phyloP scores from a whole-genome alignment of 2,797 vertebrate genomes.

The Orientallactaga sibirica region DNA sequence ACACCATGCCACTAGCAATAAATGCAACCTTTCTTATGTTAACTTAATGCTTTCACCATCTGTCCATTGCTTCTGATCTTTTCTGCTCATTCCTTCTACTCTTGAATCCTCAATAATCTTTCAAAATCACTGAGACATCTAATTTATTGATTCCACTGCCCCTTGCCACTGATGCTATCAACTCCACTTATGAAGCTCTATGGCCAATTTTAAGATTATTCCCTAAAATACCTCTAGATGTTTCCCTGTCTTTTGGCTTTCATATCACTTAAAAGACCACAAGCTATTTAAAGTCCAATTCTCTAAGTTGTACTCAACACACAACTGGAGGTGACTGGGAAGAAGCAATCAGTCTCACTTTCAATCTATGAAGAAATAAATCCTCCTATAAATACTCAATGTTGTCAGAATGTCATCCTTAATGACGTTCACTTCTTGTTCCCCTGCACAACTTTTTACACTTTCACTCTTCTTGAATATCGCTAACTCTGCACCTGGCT shows the following conservation, averaged over 20 bases:
- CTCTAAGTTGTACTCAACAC: neutral
- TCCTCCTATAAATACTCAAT: neutral
- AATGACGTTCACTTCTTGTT: neutral
- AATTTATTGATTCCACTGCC: neutral
- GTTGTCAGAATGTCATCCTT: neutral
- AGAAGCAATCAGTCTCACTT: conserved; percentile 32
- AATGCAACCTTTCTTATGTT: neutral
- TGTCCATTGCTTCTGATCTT: neutral
- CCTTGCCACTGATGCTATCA: neutral
- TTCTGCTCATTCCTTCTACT: neutral
- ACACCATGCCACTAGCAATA: neutral
- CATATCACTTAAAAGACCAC: neutral
- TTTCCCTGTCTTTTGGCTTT: neutral
- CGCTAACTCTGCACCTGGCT: neutral
- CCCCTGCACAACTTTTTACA: neutral
- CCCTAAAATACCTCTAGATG: neutral
- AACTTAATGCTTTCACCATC: neutral
- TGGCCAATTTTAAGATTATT: neutral
- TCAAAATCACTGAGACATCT: neutral
- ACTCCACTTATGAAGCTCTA: neutral
- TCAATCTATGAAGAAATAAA: neutral
- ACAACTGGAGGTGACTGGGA: neutral
- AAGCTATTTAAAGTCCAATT: conserved; percentile 33
- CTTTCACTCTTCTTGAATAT: neutral
- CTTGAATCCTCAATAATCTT: neutral